A percentile compares a stretch with the other conserved stretches of the same genome.
phyloP scores from a whole-genome alignment of 2,888 invertebrate species.

The Hypsopygia costalis region DNA sequence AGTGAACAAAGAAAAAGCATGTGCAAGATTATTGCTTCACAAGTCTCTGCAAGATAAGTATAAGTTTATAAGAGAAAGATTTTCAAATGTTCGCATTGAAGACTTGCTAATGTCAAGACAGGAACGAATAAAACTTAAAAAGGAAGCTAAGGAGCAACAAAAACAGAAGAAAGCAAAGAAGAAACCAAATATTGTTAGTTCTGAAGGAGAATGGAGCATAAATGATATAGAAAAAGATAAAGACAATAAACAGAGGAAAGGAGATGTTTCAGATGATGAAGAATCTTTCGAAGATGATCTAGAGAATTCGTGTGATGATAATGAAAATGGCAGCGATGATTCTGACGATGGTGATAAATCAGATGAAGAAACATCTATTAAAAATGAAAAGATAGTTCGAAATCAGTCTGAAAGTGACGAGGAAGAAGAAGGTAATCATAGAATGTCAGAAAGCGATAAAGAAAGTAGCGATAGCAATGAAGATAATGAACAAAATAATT shows the following conservation, averaged over 20 bases:
- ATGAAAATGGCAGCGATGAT: constrained; percentile 13
- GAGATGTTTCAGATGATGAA: constrained; percentile 11
- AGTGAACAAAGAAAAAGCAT: constrained; percentile 59
- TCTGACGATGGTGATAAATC: constrained; percentile 12
- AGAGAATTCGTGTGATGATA: constrained; percentile 12
- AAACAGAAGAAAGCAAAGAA: constrained; percentile 46
- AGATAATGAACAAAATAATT: constrained; percentile 9
- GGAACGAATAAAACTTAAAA: constrained; percentile 60
- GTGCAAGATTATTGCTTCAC: constrained; percentile 61
- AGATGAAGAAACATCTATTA: not conserved
- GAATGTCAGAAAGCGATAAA: constrained; percentile 9
- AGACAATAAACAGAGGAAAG: constrained; percentile 10
- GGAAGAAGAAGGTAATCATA: constrained; percentile 1
- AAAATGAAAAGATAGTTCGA: constrained; percentile 9
- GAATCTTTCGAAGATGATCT: constrained; percentile 13
- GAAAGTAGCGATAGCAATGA: constrained; percentile 13
- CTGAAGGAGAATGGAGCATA: constrained; percentile 54
- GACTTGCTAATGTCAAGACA: constrained; percentile 67
- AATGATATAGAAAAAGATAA: constrained; percentile 33
- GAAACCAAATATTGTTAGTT: constrained; percentile 35
- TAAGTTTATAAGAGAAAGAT: constrained; percentile 50
- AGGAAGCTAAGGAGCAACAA: constrained; percentile 57
- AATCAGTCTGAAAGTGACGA: constrained; percentile 14
- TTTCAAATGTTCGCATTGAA: constrained; percentile 57
- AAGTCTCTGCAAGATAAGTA: constrained; percentile 64